Conservation (phyloP, 92 coral and sea anemone species). For the Palythoa heliodiscus region DNA sequence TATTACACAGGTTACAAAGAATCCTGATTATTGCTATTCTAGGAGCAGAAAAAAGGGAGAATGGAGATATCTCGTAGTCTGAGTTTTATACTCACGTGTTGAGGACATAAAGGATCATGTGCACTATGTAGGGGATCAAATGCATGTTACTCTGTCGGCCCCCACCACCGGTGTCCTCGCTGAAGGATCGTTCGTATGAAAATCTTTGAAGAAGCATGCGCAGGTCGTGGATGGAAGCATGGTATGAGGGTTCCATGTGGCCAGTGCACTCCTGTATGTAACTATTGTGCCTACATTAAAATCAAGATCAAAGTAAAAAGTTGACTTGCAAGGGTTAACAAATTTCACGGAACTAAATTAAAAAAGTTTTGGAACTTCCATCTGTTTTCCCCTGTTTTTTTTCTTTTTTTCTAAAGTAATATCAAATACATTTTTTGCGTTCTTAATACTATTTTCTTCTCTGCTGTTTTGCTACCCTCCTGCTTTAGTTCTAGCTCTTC, state of each 20-base stretch:
- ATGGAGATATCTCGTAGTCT: not conserved
- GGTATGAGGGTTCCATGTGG: conserved; percentile 95
- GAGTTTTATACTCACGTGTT: conserved; percentile 77
- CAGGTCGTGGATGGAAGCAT: conserved; percentile 88
- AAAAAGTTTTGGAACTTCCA: too few relatives aligned
- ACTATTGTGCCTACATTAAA: conserved; percentile 82
- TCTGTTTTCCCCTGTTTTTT: too few relatives aligned
- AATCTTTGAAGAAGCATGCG: conserved; percentile 90
- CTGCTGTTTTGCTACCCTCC: too few relatives aligned
- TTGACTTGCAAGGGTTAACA: not conserved
- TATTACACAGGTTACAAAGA: too few relatives aligned
- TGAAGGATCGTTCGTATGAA: conserved; percentile 91
- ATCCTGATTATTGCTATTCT: too few relatives aligned
- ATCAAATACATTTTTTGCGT: too few relatives aligned
- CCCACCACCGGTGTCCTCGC: conserved; percentile 98
- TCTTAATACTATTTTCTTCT: too few relatives aligned
- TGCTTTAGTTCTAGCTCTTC: too few relatives aligned
- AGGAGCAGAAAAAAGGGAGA: too few relatives aligned
- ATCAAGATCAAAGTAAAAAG: not conserved
- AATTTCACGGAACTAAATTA: too few relatives aligned
- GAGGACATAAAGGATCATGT: conserved; percentile 93
- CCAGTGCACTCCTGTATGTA: conserved; percentile 98
- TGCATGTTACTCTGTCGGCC: conserved; percentile 97
- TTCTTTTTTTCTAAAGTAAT: too few relatives aligned
- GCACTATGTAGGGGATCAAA: conserved; percentile 90